A percentile compares a stretch with the other conserved stretches of the same genome.
Conservation (phyloP, 2,113 vertebrate species). For the Pituophis catenifer region DNA sequence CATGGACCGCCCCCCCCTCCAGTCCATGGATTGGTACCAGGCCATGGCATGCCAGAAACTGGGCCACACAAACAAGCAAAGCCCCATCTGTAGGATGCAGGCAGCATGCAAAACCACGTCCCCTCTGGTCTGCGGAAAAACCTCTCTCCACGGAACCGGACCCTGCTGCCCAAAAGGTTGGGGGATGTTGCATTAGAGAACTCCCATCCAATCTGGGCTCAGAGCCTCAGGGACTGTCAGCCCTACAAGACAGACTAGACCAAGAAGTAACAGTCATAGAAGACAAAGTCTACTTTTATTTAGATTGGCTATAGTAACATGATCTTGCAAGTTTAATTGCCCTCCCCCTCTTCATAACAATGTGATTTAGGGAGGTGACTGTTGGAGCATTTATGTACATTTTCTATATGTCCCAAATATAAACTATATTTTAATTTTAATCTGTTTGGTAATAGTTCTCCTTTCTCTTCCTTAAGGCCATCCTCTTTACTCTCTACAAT, state of each 20-base stretch:
- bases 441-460: background rate
- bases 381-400: background rate
- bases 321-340: background rate
- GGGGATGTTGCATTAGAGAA: too few species aligned
- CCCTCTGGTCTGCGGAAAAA: too few species aligned
- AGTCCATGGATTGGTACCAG: too few species aligned
- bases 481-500: background rate
- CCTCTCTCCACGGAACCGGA: too few species aligned
- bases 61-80: too few species aligned
- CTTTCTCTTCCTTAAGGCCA: background rate
- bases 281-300: background rate
- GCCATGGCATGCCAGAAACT: too few species aligned
- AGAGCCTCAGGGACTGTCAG: too few species aligned
- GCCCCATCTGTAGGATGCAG: too few species aligned
- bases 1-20: fast-evolving
- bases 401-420: background rate
- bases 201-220: too few species aligned
- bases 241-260: background rate
- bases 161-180: too few species aligned
- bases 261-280: background rate
- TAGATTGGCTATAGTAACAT: background rate
- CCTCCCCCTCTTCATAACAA: background rate
- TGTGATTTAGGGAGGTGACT: background rate
- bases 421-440: background rate
- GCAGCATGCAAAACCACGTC: too few species aligned